Evolutionary conservation across 2,113 vertebrate species (phyloP), one percentile per base, ranked within the genome.

Genomic region (Charadrius vociferus): DNA sequence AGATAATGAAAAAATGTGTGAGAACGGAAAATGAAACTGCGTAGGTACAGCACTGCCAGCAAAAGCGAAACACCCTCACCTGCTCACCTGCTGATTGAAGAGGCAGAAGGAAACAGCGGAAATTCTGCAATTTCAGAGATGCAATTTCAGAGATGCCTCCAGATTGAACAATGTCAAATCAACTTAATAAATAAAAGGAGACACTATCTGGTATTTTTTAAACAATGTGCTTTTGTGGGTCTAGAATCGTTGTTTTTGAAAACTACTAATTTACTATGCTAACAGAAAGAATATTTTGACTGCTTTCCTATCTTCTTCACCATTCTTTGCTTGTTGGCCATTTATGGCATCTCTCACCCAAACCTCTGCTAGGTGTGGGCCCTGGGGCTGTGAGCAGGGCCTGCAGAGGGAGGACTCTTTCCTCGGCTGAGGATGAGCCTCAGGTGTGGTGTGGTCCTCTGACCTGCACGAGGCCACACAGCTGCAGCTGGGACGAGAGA

Each of bases 371-470:
- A 4, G n/a, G 34, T 3, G 3, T 12, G 10, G 17, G 37, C 9
- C 14, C 12, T 3, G 49, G 34, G 50, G 43, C 66, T 16, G 74
- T 1, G 39, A 30, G 29, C 8, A 2, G n/a, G 53, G 14, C 13
- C 55, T 27, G 61, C 63, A 10, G 74, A 27, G n/a, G n/a, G 4
- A 26, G 55, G 49, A 20, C 37, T 50, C 37, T 24, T 56, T 27
- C n/a, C 23, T 39, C 59, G 8, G 5, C 32, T 1, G 19, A 22
- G 43, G 37, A 23, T 2, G 65, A 82, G n/a, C 29, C 53, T 2
- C 10, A 10, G 62, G n/a, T 9, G 62, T 3, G 3, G 23, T 1
- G 59, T 1, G 4, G 17, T 7, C 43, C 82, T 10, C 15, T 1
- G 18, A 53, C 36, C 61, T 6, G 32, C 24, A 50, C 12, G 49